Base-by-base conservation (phyloP, 2,888 invertebrate genomes). In the Brenthis hecate region DNA sequence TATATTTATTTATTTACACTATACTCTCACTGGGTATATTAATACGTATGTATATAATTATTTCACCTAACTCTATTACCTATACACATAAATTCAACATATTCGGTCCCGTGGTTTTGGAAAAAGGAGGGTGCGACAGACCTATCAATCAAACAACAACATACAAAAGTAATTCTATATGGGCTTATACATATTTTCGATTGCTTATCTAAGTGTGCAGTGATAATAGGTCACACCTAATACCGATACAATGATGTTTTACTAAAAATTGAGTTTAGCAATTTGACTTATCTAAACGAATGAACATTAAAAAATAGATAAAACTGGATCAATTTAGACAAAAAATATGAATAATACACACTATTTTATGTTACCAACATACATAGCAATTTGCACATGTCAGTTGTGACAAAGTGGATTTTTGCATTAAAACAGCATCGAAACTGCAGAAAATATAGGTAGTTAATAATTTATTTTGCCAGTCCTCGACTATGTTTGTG, bases 401-500 rank as follows among this genome's bases (percentile, higher is more conserved):
- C 36, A 61, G 61, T 61, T 54, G 51, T 55, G 57, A 67, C 54
- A 32, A 55, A 50, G 57, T 54, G 51, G 63, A 66, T 66, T 51
- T 55, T 61, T 51, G n/a, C 48, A 69, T 70, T 61, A 58, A 51
- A 48, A 66, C 54, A 53, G 56, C 50, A 63, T 57, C 58, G 57
- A 63, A 53, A 68, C 66, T 56, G 62, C 23, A 47, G 55, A 61
- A 67, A 66, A 64, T 65, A 36, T 36, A 60, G 19, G 19, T 60
- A 57, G 55, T 68, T 68, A 68, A 66, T 72, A 60, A 71, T 71
- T 62, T 69, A 71, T 63, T 66, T 74, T 63, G 64, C 62, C 66
- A 53, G 62, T 62, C 54, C 62, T 62, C 67, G 64, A 67, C 47
- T 60, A 63, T 64, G 69, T 68, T 57, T 51, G 66, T 77, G 80